Conservation (phyloP, 2,113 vertebrate genomes). For the Podarcis muralis region DNA sequence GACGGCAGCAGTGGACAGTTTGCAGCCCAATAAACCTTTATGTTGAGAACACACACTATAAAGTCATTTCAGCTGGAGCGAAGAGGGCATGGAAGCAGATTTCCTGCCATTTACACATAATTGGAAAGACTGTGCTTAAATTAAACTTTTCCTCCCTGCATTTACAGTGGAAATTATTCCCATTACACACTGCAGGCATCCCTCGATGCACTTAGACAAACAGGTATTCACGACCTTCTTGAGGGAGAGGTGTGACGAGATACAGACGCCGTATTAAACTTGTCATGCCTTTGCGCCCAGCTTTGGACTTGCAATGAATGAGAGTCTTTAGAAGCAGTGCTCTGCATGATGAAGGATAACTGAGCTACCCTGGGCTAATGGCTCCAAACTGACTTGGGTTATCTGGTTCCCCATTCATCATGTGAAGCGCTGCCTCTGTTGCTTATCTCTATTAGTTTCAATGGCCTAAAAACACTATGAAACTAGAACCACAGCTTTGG, state of each 20-base stretch:
- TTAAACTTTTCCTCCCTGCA: conserved; percentile 23
- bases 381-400: conserved; percentile 2
- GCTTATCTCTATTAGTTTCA: background rate
- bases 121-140: conserved; percentile 11
- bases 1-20: background rate
- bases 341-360: conserved; percentile 49
- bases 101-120: conserved; percentile 47
- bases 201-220: conserved; percentile 46
- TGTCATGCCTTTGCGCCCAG: conserved; percentile 64
- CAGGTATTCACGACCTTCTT: conserved; percentile 58
- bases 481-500: background rate
- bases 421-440: too few relatives aligned
- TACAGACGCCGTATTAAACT: conserved; percentile 63
- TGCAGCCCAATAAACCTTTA: background rate
- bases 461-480: background rate
- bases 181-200: conserved; percentile 20
- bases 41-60: conserved; percentile 33
- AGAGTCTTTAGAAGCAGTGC: conserved; percentile 36
- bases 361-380: background rate
- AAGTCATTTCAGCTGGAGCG: conserved; percentile 13
- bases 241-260: conserved; percentile 64
- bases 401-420: conserved; percentile 26
- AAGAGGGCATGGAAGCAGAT: background rate
- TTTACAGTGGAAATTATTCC: conserved; percentile 40
- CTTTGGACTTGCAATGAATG: conserved; percentile 48